Evolutionary conservation across 2,888 invertebrate genomes (phyloP).

Genomic region (Rugalucina vietnamica): DNA sequence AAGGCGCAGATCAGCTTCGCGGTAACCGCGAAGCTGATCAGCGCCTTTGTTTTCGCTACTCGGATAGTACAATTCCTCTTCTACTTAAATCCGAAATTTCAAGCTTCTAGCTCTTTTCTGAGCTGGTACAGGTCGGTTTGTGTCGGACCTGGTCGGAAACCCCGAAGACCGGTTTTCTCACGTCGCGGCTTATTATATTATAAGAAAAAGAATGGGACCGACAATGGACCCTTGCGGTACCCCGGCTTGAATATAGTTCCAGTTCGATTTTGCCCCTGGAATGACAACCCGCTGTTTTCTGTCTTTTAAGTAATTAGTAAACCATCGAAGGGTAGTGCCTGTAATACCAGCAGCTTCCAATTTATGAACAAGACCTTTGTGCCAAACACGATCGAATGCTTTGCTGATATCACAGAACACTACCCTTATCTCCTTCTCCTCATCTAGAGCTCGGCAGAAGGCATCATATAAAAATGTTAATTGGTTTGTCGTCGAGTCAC

Average conservation of each 20-base stretch:
- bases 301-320: background rate
- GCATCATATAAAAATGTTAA: background rate
- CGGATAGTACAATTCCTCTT: too few species aligned
- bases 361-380: conserved; percentile 8
- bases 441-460: background rate
- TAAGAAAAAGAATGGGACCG: background rate
- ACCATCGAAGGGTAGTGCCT: background rate
- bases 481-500: conserved; percentile 12
- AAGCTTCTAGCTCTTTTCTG: too few species aligned
- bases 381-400: background rate
- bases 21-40: too few species aligned
- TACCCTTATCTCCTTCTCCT: background rate
- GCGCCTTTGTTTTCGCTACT: too few species aligned
- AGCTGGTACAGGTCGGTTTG: too few species aligned
- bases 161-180: too few species aligned
- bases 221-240: conserved; percentile 15
- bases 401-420: conserved; percentile 30
- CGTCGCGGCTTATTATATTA: too few species aligned
- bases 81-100: too few species aligned
- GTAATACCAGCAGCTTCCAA: background rate
- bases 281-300: conserved; percentile 4
- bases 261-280: background rate
- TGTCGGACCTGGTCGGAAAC: too few species aligned
- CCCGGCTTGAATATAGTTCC: background rate
- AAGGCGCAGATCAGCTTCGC: too few species aligned